A percentile compares a stretch with the other conserved stretches of the same genome.
phyloP scores from a whole-genome alignment of 2,888 invertebrate species.

The Adelognathus sp. region DNA sequence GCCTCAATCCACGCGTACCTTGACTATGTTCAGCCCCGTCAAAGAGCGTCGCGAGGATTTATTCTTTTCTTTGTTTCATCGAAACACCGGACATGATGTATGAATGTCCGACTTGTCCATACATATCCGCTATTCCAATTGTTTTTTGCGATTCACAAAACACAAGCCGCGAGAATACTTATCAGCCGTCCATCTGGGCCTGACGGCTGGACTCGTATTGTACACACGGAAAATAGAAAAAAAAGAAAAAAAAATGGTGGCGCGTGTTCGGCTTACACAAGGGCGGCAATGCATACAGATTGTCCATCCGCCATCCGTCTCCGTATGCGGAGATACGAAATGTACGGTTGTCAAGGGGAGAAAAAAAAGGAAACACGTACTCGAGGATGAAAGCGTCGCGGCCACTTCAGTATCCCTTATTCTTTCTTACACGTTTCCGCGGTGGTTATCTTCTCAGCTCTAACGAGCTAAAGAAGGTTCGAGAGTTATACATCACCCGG shows the following conservation, averaged over 20 bases:
- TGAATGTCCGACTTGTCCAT: too few relatives aligned
- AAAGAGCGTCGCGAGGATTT: too few relatives aligned
- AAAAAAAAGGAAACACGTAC: not conserved
- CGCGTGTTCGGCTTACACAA: not conserved
- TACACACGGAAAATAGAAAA: too few relatives aligned
- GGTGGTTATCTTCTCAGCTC: not conserved
- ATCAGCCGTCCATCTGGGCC: not conserved
- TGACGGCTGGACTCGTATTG: not conserved
- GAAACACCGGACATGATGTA: too few relatives aligned
- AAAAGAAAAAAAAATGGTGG: not conserved
- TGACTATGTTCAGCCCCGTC: too few relatives aligned
- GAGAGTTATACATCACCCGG: not conserved
- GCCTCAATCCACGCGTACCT: too few relatives aligned
- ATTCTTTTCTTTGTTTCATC: too few relatives aligned
- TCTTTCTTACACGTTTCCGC: not conserved
- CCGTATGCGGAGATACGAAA: not conserved
- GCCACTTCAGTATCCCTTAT: not conserved
- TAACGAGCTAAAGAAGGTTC: slow-evolving; percentile 13
- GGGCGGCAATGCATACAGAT: not conserved
- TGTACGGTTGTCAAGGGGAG: not conserved
- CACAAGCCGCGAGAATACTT: too few relatives aligned
- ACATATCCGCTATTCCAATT: too few relatives aligned
- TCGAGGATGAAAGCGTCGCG: not conserved
- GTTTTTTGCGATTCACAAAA: too few relatives aligned
- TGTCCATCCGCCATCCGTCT: slow-evolving; percentile 19